phyloP scores from a whole-genome alignment of 2,113 vertebrate species.

The Psettodes erumei region DNA sequence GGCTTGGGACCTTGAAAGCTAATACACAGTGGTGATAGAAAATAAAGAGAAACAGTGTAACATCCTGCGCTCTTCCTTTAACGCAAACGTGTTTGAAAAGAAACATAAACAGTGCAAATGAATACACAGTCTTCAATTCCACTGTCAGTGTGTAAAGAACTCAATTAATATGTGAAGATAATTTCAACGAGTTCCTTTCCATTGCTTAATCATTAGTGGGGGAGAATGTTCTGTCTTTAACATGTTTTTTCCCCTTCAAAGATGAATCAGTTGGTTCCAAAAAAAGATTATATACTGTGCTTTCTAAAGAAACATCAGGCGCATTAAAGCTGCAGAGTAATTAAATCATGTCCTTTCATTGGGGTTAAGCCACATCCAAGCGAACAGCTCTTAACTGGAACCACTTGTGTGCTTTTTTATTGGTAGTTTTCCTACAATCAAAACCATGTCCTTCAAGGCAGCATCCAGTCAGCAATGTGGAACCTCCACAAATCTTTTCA shows the following conservation, averaged over 20 bases:
- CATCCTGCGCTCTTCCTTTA: neutral
- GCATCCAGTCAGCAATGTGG: slow-evolving; percentile 62
- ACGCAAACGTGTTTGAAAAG: neutral
- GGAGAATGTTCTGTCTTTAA: slow-evolving; percentile 55
- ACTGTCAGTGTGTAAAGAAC: neutral
- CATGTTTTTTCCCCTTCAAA: slow-evolving; percentile 44
- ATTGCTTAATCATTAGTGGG: slow-evolving; percentile 48
- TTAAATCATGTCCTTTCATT: slow-evolving; percentile 86
- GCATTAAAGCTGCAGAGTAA: slow-evolving; percentile 83
- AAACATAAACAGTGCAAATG: neutral
- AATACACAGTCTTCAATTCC: slow-evolving; percentile 6
- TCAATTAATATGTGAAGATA: slow-evolving; percentile 22
- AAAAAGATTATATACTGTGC: slow-evolving; percentile 78
- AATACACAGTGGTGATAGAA: neutral
- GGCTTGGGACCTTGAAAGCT: neutral
- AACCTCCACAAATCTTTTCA: slow-evolving; percentile 69
- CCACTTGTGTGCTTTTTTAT: slow-evolving; percentile 85
- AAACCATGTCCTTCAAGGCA: slow-evolving; percentile 74
- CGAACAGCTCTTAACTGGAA: slow-evolving; percentile 79
- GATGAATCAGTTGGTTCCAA: slow-evolving; percentile 79
- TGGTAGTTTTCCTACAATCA: slow-evolving; percentile 79
- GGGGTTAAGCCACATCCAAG: slow-evolving; percentile 83
- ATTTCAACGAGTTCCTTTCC: slow-evolving; percentile 44
- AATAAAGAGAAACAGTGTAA: neutral
- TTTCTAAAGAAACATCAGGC: slow-evolving; percentile 83